Evolutionary conservation across 2,797 vertebrate genomes (phyloP).

Genomic region (Rhinella marina): DNA sequence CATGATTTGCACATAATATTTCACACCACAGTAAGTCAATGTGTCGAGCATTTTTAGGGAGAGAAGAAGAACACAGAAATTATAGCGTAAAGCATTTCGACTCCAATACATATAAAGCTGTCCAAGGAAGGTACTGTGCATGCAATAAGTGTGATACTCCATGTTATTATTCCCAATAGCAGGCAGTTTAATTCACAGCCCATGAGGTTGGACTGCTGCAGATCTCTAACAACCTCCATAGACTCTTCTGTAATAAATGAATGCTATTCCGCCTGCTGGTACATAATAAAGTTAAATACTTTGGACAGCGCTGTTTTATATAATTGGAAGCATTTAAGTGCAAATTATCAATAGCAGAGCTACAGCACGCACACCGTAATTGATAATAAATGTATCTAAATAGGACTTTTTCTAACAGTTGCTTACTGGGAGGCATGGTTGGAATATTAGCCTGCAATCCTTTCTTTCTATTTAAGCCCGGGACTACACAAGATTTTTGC

Average conservation of each 20-base stretch:
- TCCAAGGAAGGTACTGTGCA: background rate
- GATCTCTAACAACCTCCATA: background rate
- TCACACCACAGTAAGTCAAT: no score
- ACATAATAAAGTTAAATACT: conserved; percentile 3
- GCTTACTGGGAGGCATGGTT: background rate
- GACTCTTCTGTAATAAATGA: background rate
- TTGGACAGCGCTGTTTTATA: conserved; percentile 10
- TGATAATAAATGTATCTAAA: conserved; percentile 20
- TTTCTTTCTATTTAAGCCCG: background rate
- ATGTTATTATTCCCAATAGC: no score
- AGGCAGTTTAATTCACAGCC: background rate
- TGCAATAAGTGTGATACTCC: no score
- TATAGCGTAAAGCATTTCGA: no score
- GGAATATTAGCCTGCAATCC: background rate
- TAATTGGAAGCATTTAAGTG: conserved; percentile 1
- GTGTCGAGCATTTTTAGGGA: no score
- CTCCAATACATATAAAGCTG: background rate
- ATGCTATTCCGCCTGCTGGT: background rate
- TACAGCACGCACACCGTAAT: background rate
- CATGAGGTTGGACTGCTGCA: background rate
- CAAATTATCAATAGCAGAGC: conserved; percentile 12
- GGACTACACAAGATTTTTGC: background rate
- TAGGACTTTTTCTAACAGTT: background rate
- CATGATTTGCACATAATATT: no score
- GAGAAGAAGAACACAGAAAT: no score